Conservation (phyloP, 2,113 vertebrate genomes). For the Passerina amoena region DNA sequence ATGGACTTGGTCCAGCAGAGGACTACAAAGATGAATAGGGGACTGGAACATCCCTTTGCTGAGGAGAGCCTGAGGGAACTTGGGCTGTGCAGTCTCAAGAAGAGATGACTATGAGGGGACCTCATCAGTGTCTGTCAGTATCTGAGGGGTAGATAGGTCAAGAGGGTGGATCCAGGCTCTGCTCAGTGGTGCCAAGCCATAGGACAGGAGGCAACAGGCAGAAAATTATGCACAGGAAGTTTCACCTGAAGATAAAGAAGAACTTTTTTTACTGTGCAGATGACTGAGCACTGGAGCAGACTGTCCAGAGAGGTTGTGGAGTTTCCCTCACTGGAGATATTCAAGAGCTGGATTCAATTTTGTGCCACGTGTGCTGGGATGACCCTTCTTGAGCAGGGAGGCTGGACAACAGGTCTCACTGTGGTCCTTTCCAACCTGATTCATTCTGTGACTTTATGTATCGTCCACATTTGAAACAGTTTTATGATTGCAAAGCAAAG, state of each 20-base stretch:
- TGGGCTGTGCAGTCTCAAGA: neutral
- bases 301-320: neutral
- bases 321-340: neutral
- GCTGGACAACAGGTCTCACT: neutral
- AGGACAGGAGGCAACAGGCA: rapidly evolving
- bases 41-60: neutral
- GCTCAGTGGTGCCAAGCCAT: neutral
- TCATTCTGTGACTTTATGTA: neutral
- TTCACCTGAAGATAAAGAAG: neutral
- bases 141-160: neutral
- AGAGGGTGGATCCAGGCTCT: neutral
- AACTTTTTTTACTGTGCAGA: neutral
- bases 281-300: rapidly evolving
- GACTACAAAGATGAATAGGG: neutral
- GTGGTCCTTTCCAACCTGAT: neutral
- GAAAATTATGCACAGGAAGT: neutral
- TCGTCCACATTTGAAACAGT: neutral
- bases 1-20: neutral
- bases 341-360: neutral
- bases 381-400: neutral
- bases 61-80: too few relatives aligned
- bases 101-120: neutral
- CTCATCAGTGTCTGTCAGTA: neutral
- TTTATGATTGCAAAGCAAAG: neutral
- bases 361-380: neutral